These are phyloP conservation scores for Scomber scombrus DNA, from an alignment of 2,113 vertebrate species.

Conservation along the genomic window DNA sequence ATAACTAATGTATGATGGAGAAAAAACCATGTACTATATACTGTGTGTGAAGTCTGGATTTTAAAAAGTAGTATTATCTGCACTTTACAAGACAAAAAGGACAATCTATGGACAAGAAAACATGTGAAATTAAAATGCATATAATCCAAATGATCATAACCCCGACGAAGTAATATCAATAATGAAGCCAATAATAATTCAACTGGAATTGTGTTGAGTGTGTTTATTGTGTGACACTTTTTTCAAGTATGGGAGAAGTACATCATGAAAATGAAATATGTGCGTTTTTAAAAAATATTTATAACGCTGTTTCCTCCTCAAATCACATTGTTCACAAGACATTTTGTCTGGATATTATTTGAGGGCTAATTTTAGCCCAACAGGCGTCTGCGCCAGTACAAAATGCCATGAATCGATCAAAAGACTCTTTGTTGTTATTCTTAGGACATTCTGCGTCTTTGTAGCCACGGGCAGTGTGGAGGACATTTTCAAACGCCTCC, in stretches of 20 bases:
- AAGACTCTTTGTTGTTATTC: constrained; percentile 79
- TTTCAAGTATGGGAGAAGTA: background rate
- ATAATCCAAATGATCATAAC: constrained; percentile 82
- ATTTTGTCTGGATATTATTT: constrained; percentile 58
- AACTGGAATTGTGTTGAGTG: constrained; percentile 66
- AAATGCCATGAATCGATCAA: constrained; percentile 70
- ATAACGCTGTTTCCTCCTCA: background rate
- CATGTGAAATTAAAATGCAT: constrained; percentile 69
- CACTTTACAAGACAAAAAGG: constrained; percentile 85
- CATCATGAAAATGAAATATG: background rate
- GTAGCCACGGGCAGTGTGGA: constrained; percentile 63
- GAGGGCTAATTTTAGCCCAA: constrained; percentile 68
- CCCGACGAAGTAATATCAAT: constrained; percentile 79
- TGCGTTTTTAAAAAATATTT: constrained; percentile 20
- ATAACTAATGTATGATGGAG: constrained; percentile 58
- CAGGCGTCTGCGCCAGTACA: constrained; percentile 50
- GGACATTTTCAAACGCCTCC: constrained; percentile 74
- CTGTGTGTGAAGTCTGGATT: constrained; percentile 79
- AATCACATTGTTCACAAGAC: constrained; percentile 25
- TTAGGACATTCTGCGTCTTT: constrained; percentile 68
- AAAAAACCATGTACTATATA: constrained; percentile 74
- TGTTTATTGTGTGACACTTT: constrained; percentile 66
- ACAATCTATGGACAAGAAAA: constrained; percentile 81
- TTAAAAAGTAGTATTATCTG: constrained; percentile 79
- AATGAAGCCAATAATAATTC: constrained; percentile 84